Conservation (phyloP, 2,797 vertebrate genomes). For the Rhadinocentrus ornatus region DNA sequence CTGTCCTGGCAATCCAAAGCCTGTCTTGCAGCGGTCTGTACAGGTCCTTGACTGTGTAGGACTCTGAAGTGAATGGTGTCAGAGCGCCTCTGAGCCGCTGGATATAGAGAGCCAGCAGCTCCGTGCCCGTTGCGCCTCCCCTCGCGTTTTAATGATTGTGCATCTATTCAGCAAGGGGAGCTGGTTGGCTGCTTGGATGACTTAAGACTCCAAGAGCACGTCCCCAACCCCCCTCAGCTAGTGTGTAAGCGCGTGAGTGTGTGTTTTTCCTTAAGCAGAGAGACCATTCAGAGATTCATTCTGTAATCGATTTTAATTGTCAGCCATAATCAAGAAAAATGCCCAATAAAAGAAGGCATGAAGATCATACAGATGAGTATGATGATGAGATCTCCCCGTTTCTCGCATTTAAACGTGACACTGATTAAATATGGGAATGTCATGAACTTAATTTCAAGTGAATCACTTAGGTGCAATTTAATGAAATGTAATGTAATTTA, state of each 20-base stretch:
- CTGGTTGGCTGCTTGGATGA: conserved; percentile 79
- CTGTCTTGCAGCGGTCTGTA: conserved; percentile 57
- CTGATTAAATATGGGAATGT: neutral
- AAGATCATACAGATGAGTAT: neutral
- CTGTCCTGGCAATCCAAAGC: conserved; percentile 65
- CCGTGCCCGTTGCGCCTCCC: conserved; percentile 79
- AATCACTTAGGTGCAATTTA: neutral
- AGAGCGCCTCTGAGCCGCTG: conserved; percentile 71
- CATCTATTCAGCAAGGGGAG: conserved; percentile 73
- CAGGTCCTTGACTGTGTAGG: conserved; percentile 60
- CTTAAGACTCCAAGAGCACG: conserved; percentile 68
- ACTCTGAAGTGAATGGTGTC: conserved; percentile 77
- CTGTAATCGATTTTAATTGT: conserved; percentile 37
- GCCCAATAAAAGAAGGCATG: neutral
- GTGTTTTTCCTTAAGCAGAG: conserved; percentile 14
- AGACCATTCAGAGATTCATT: conserved; percentile 54
- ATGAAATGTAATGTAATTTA: neutral
- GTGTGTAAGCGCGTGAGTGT: neutral
- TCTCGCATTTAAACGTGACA: neutral
- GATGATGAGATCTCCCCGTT: too few relatives aligned
- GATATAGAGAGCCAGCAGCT: conserved; percentile 75
- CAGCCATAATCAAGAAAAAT: neutral
- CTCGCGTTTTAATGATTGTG: conserved; percentile 69
- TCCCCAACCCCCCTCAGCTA: conserved; percentile 28
- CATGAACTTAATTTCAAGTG: neutral